Evolutionary conservation across 2,797 vertebrate species (phyloP), one percentile per base, ranked within the genome.

Genomic region (Falco berigora): DNA sequence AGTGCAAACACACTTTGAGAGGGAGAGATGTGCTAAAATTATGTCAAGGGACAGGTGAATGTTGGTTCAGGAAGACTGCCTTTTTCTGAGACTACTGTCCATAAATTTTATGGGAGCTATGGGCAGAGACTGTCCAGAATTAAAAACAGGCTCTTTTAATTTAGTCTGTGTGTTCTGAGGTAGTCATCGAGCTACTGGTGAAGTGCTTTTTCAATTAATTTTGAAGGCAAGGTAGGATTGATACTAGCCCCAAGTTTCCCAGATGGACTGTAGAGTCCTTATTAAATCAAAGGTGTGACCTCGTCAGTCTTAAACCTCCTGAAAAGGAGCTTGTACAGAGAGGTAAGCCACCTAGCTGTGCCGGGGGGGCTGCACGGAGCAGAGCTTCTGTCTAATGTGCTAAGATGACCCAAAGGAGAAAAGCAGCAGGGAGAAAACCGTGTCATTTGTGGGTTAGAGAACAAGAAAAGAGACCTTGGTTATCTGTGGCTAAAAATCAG

Each of bases 121-220:
- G n/a, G 75, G 66, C 52, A 59, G 66, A 77, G 32, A 49, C 34
- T 74, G 79, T 46, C 30, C n/a, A 80, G 58, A 89, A 52, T 9
- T 6, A 80, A 88, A 86, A 79, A 4, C 30, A 42, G n/a, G 21
- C 15, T 88, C 59, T 82, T 85, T 94, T 96, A 74, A 93, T 92
- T 92, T 91, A 71, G 71, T 53, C 73, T 93, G 13, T 47, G 16
- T 91, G 52, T 87, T 95, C 14, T 74, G 72, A 95, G 18, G 46
- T 44, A 92, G 30, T 79, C 47, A 14, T 66, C 0, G 2, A 94
- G 23, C 24, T 63, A 78, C 36, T 62, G 55, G n/a, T 77, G 64
- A 83, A 94, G 80, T 44, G 28, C 34, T 94, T 96, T 95, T 88
- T 77, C 82, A 93, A 91, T 88, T 95, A 95, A 96, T 78, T 96